Evolutionary conservation across 2,888 invertebrate species (phyloP), one percentile per base, ranked within the genome.

Genomic region (Mesopsocus fuscifrons): DNA sequence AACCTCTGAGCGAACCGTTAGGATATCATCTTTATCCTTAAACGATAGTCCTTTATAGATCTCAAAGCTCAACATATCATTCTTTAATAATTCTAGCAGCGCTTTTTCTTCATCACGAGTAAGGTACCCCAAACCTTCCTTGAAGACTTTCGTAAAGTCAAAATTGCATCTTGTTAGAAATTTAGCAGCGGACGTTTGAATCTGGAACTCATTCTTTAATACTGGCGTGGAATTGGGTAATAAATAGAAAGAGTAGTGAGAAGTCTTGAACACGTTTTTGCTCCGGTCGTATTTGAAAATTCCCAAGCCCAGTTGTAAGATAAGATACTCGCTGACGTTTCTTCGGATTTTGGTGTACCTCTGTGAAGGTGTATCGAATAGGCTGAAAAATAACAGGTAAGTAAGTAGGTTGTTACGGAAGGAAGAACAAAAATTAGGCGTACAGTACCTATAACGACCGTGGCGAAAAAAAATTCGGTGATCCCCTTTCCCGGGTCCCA

Each of bases 331-430:
- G n/a, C 20, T 17, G 16, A 17, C 20, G 4, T 21, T 18, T 38
- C 20, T 20, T 38, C 11, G 3, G 13, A 20, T 6, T 38, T 38
- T 38, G 5, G 4, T 3, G 20, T 38, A 38, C 9, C 38, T 17
- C 8, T 38, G 18, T 20, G 15, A 18, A 13, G 38, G 38, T 20
- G 38, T 18, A 21, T 38, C 38, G 11, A 38, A 38, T 11, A 38
- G 20, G 20, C 38, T 38, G 20, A 38, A 34, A 34, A 16, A 17
- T 13, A 34, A 16, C 6, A 16, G 15, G 15, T 16, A 38, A 38
- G 20, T 20, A 26, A 33, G 17, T 33, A n/a, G n/a, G n/a, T n/a
- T n/a, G 33, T 33, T 17, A 33, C 15, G 17, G 17, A 33, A 3
- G 17, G 6, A 9, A 3, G 6, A 17, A 33, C 5, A 6, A 16